Conservation (phyloP, 2,797 vertebrate genomes). For the Tapera naevia region DNA sequence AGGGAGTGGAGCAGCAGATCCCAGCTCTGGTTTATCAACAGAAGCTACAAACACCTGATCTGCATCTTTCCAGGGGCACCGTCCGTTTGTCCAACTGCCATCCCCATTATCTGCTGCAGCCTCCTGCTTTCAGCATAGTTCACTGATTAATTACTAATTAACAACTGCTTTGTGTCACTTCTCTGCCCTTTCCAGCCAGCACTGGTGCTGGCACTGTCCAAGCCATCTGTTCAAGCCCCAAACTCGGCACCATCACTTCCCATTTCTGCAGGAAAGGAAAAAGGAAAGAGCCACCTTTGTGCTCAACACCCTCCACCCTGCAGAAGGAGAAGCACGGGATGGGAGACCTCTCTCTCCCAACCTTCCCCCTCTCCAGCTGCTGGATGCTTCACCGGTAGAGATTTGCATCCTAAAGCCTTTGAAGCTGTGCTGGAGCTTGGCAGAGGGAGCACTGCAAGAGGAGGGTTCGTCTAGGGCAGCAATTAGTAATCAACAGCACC, state of each 20-base stretch:
- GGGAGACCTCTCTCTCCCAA: background rate
- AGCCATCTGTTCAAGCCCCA: constrained; percentile 3
- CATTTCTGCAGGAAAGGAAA: background rate
- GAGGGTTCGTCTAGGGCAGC: background rate
- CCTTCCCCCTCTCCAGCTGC: background rate
- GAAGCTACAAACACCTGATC: background rate
- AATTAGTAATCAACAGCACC: background rate
- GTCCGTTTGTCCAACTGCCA: rapidly evolving
- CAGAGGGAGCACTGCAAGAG: background rate
- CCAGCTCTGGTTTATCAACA: background rate
- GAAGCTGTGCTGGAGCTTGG: background rate
- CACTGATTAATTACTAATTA: constrained; percentile 29
- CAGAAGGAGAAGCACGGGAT: background rate
- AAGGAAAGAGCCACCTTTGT: background rate
- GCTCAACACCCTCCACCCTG: background rate
- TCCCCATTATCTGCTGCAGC: background rate
- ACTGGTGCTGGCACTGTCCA: background rate
- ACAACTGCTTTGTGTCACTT: background rate
- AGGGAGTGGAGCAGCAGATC: background rate
- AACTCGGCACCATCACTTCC: background rate
- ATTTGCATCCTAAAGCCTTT: background rate
- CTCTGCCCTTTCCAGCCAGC: background rate
- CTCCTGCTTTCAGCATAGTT: background rate
- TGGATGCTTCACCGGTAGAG: background rate
- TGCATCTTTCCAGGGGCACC: background rate